phyloP scores from a whole-genome alignment of 2,113 vertebrate species.

The Gopherus flavomarginatus region DNA sequence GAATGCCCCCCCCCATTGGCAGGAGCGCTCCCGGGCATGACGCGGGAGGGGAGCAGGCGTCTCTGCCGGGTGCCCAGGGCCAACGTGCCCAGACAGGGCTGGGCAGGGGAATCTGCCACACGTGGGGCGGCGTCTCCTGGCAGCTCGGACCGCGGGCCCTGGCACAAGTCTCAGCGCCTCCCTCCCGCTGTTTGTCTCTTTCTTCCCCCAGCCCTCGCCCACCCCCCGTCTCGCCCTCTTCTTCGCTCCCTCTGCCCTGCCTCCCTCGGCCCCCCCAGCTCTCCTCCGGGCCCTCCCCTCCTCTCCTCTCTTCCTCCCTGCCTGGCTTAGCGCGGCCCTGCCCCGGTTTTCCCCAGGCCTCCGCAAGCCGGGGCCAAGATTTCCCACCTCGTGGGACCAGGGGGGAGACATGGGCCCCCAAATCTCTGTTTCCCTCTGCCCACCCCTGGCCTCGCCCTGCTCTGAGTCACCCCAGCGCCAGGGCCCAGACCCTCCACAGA shows the following conservation, averaged over 20 bases:
- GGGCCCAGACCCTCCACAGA: not conserved
- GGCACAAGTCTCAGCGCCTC: not conserved
- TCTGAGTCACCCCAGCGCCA: constrained; percentile 37
- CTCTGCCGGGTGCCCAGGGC: not conserved
- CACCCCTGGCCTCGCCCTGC: constrained; percentile 25
- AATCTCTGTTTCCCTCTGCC: constrained; percentile 8
- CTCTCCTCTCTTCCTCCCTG: not conserved
- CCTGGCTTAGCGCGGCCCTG: not conserved
- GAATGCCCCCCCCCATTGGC: too few species aligned
- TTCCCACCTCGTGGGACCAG: not conserved
- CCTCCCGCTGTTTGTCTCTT: not conserved
- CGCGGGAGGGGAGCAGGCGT: too few species aligned
- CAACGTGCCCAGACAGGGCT: not conserved
- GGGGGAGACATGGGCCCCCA: not conserved
- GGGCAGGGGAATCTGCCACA: too few species aligned
- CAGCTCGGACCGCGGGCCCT: not conserved
- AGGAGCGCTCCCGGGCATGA: not conserved
- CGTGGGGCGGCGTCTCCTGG: not conserved
- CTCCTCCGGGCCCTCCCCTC: not conserved
- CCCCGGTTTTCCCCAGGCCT: not conserved
- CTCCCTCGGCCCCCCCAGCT: not conserved
- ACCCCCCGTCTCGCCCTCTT: not conserved
- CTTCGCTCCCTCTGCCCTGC: not conserved
- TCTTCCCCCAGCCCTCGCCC: not conserved
- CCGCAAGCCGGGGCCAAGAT: too few species aligned